These are phyloP conservation scores for Dicrurus megarhynchus DNA, from an alignment of 2,113 vertebrate species.

Conservation along the genomic window DNA sequence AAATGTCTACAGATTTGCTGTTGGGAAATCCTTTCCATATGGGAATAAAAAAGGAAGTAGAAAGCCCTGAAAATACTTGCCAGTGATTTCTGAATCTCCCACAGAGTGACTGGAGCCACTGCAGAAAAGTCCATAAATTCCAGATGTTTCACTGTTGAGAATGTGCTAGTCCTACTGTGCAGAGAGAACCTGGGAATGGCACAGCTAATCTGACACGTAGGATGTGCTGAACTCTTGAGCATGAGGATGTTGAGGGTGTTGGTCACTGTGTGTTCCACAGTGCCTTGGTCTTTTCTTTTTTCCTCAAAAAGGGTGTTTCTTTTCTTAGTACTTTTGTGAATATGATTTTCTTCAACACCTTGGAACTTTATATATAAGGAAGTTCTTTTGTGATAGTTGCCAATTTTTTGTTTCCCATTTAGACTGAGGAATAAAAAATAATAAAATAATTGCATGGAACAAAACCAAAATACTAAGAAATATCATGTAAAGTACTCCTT, in stretches of 20 bases:
- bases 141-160: background rate
- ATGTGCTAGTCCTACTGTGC: background rate
- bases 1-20: background rate
- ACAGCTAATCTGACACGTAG: background rate
- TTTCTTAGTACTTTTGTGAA: background rate
- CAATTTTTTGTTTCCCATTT: background rate
- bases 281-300: background rate
- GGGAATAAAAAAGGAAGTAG: background rate
- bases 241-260: accelerated
- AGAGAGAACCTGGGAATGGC: background rate
- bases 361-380: background rate
- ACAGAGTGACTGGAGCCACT: background rate
- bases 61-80: background rate
- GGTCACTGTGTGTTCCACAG: background rate
- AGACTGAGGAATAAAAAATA: background rate
- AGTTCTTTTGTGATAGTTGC: background rate
- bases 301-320: background rate
- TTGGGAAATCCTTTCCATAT: background rate
- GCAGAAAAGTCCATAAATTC: background rate
- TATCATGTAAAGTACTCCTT: background rate
- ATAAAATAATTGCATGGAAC: background rate
- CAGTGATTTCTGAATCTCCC: background rate
- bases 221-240: background rate
- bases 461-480: background rate
- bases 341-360: background rate